Evolutionary conservation across 2,113 vertebrate genomes (phyloP).

Genomic region (Trinectes maculatus): DNA sequence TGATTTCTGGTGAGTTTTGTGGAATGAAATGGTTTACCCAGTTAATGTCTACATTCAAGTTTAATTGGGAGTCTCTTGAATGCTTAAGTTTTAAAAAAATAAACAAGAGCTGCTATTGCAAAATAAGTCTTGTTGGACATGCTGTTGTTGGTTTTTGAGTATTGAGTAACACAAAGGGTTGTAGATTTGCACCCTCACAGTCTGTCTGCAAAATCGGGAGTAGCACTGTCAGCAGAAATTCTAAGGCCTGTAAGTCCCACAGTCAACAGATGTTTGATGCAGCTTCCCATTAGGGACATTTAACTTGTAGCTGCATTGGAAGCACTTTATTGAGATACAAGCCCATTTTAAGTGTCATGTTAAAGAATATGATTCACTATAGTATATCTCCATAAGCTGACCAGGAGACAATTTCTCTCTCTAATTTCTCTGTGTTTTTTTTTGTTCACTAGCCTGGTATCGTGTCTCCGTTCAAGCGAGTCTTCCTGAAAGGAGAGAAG

Average conservation of each 20-base stretch:
- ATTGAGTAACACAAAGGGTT: conserved; percentile 30
- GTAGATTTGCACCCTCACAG: not conserved
- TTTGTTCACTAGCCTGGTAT: conserved; percentile 87
- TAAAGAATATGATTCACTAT: not conserved
- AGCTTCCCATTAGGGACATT: not conserved
- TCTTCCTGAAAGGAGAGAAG: conserved; percentile 96
- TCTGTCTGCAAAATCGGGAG: not conserved
- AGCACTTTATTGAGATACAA: not conserved
- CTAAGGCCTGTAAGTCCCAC: not conserved
- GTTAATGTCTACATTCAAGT: too few species aligned
- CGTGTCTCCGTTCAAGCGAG: conserved; percentile 96
- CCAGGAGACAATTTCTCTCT: not conserved
- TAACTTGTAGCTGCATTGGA: not conserved
- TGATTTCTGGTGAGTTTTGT: too few species aligned
- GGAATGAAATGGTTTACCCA: too few species aligned
- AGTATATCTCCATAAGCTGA: too few species aligned
- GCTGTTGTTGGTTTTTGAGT: conserved; percentile 23
- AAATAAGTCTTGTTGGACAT: conserved; percentile 16
- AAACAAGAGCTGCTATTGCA: too few species aligned
- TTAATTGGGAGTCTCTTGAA: too few species aligned
- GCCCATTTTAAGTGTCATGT: not conserved
- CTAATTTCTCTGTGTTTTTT: conserved; percentile 23
- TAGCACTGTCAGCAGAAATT: conserved; percentile 28
- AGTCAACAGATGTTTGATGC: conserved; percentile 1
- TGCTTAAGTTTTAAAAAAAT: too few species aligned